A percentile compares a stretch with the other conserved stretches of the same genome.
phyloP scores from a whole-genome alignment of 92 coral and sea anemone species.

The Bergia sp. region DNA sequence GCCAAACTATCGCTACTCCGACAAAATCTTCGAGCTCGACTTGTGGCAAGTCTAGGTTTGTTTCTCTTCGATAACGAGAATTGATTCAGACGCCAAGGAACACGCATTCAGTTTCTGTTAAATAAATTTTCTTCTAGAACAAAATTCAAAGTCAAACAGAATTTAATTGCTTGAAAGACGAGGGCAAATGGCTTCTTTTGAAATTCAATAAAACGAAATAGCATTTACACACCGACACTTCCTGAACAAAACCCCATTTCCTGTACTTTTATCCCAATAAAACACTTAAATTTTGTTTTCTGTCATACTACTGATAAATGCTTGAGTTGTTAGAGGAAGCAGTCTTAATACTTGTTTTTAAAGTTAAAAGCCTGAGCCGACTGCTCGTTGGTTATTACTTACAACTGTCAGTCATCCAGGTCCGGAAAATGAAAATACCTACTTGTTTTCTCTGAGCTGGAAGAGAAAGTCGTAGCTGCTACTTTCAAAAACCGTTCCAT shows the following conservation, averaged over 20 bases:
- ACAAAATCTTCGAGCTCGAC: too few relatives aligned
- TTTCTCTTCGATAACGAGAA: too few relatives aligned
- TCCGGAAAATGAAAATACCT: too few relatives aligned
- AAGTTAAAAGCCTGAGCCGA: too few relatives aligned
- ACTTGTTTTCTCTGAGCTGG: too few relatives aligned
- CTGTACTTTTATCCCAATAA: background rate
- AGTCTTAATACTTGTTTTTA: background rate
- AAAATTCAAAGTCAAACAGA: background rate
- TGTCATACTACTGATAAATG: background rate
- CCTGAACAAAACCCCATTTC: background rate
- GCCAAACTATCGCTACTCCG: too few relatives aligned
- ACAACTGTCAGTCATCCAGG: too few relatives aligned
- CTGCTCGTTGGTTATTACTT: too few relatives aligned
- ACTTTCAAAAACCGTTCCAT: too few relatives aligned
- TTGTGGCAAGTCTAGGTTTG: too few relatives aligned
- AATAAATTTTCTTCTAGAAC: background rate
- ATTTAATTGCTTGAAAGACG: background rate
- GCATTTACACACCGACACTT: background rate
- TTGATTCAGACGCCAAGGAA: too few relatives aligned
- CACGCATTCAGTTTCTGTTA: background rate
- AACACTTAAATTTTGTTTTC: background rate
- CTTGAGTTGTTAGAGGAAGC: background rate
- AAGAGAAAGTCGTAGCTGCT: too few relatives aligned
- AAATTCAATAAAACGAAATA: background rate
- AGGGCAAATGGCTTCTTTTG: background rate